Evolutionary conservation across 1,140 invertebrate species (phyloP), one percentile per base, ranked within the genome.

Genomic region (Bicyclus anynana): DNA sequence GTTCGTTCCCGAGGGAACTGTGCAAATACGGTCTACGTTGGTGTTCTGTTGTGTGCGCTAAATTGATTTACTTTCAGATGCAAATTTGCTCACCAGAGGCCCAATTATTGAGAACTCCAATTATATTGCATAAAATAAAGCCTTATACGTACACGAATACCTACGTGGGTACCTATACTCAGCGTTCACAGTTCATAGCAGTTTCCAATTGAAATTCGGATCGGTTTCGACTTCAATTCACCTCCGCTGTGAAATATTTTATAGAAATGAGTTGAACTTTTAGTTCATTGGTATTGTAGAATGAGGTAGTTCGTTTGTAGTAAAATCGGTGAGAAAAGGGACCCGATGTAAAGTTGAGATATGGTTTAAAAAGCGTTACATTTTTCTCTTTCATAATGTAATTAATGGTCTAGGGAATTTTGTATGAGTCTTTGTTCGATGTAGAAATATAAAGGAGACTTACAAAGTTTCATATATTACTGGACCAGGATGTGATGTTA

Each of bases 11-110:
- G 7, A 10, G 10, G n/a, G 5, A 29, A 48, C 5, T 5, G 20
- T 3, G n/a, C 2, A 18, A 1, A 27, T 7, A 16, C 17, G 9
- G 18, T 18, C n/a, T n/a, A 21, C 14, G 7, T 23, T 10, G 4
- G 14, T 20, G 40, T 3, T 18, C 13, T 29, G 38, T 54, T 64
- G 56, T 59, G 44, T 37, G 55, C 40, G 23, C 20, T 26, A 65
- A 69, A 69, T 64, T 59, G 59, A 67, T 64, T 69, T 64, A 56
- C 67, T 66, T 69, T 72, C 62, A 63, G 40, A 75, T 68, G 67
- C 61, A 72, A 75, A 75, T 75, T 53, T 57, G 53, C 50, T 62
- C 38, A 65, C 58, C 54, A 63, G 60, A 52, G 37, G 44, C 35
- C 57, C 63, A 59, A 69, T 69, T 69, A 65, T 62, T 50, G 42